A percentile compares a stretch with the other conserved stretches of the same genome.
Conservation (phyloP, 2,797 vertebrate genomes). For the Tadarida brasiliensis region DNA sequence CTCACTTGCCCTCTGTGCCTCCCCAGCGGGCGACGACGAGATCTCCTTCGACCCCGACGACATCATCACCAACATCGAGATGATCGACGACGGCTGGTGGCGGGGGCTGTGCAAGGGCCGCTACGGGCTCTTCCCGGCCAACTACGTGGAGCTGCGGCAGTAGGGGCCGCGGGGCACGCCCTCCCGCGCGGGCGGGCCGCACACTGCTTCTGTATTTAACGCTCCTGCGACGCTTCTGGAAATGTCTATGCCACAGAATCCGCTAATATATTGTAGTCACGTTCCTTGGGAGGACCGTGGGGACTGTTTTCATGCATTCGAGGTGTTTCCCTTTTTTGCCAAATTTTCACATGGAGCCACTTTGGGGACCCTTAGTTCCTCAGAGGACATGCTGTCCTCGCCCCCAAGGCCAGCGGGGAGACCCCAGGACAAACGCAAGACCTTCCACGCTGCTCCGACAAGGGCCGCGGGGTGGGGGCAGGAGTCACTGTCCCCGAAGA, state of each 20-base stretch:
- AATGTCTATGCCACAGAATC: conserved; percentile 85
- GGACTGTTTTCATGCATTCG: conserved; percentile 68
- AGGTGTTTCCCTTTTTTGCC: conserved; percentile 77
- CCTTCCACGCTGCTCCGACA: neutral
- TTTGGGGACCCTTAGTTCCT: conserved; percentile 69
- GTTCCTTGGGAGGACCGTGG: conserved; percentile 74
- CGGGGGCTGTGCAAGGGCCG: conserved; percentile 94
- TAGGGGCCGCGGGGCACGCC: conserved; percentile 81
- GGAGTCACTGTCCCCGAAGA: neutral
- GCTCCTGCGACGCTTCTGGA: conserved; percentile 85
- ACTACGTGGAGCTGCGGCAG: conserved; percentile 96
- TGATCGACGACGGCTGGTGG: conserved; percentile 99
- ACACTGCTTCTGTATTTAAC: conserved; percentile 85
- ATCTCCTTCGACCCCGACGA: conserved; percentile 99
- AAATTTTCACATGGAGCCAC: conserved; percentile 73
- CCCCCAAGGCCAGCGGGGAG: neutral
- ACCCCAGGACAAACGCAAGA: neutral
- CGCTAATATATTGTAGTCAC: conserved; percentile 85
- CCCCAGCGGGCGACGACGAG: conserved; percentile 95
- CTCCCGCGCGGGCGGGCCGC: neutral
- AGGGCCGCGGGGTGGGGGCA: rapidly evolving
- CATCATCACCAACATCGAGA: conserved; percentile 99
- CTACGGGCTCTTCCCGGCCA: conserved; percentile 97
- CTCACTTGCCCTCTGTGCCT: neutral
- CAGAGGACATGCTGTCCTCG: conserved; percentile 69